Percentiles rank a stretch among this genome's conserved stretches.
Evolutionary conservation across 2,888 invertebrate genomes (phyloP).

Genomic region (Invenusta paracnida): DNA sequence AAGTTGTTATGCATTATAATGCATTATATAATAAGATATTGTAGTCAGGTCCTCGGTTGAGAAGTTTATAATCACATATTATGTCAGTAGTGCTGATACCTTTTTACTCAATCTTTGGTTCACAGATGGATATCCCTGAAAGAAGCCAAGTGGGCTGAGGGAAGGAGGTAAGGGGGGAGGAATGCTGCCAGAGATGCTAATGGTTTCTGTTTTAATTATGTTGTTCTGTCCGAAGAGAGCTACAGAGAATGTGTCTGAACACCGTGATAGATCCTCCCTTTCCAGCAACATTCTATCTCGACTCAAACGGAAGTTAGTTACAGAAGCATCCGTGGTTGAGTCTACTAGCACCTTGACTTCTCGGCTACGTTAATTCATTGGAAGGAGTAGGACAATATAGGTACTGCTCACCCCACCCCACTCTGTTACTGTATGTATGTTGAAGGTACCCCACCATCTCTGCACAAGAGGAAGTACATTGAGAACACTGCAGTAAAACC

Average conservation of each 20-base stretch:
- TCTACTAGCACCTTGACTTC: not conserved
- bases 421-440: not conserved
- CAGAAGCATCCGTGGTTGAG: conserved; percentile 11
- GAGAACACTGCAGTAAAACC: not conserved
- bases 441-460: not conserved
- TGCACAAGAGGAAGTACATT: not conserved
- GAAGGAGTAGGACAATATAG: too few species aligned
- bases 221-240: not conserved
- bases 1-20: too few species aligned
- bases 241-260: not conserved
- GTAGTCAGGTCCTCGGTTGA: too few species aligned
- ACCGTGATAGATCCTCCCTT: not conserved
- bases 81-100: too few species aligned
- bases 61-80: too few species aligned
- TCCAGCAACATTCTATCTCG: not conserved
- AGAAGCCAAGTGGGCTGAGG: too few species aligned
- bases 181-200: not conserved
- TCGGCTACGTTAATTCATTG: not conserved
- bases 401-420: not conserved
- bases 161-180: not conserved
- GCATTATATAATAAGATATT: too few species aligned
- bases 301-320: not conserved
- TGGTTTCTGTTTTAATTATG: not conserved
- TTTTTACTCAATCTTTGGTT: too few species aligned
- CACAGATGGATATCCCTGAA: too few species aligned